Evolutionary conservation across 2,113 vertebrate genomes (phyloP).

Genomic region (Malurus alboscapulatus): DNA sequence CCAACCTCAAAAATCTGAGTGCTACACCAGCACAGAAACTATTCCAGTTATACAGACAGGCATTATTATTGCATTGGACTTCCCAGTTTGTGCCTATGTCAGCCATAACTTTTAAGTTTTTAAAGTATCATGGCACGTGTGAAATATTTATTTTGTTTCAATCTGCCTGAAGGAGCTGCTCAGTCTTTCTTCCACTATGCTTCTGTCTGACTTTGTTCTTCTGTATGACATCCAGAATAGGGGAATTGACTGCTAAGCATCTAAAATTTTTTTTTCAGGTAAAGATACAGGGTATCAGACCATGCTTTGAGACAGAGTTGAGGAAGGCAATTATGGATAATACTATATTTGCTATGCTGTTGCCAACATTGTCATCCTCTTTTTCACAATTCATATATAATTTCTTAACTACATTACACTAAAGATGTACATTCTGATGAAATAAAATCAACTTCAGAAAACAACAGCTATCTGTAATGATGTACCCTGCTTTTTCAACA

Average conservation of each 20-base stretch:
- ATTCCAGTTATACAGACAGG: not conserved
- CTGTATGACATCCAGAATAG: not conserved
- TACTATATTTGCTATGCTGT: not conserved
- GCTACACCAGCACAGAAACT: not conserved
- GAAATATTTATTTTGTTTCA: not conserved
- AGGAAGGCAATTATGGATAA: not conserved
- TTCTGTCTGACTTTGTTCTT: not conserved
- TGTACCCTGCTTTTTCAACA: not conserved
- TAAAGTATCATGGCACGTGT: not conserved
- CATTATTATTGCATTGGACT: not conserved
- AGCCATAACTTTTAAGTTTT: not conserved
- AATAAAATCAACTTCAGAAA: not conserved
- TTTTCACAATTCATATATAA: not conserved
- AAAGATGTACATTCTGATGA: not conserved
- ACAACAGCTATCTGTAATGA: not conserved
- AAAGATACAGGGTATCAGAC: not conserved
- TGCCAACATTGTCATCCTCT: no score
- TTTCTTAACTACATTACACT: not conserved
- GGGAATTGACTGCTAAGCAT: not conserved
- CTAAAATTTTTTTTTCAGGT: not conserved
- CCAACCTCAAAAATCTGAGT: not conserved
- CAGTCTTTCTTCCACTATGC: not conserved
- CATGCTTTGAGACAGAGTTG: not conserved
- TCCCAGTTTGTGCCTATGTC: not conserved
- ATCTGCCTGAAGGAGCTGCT: not conserved